These are phyloP conservation scores for Lycaena phlaeas DNA, from an alignment of 2,888 invertebrate species.

Conservation along the genomic window DNA sequence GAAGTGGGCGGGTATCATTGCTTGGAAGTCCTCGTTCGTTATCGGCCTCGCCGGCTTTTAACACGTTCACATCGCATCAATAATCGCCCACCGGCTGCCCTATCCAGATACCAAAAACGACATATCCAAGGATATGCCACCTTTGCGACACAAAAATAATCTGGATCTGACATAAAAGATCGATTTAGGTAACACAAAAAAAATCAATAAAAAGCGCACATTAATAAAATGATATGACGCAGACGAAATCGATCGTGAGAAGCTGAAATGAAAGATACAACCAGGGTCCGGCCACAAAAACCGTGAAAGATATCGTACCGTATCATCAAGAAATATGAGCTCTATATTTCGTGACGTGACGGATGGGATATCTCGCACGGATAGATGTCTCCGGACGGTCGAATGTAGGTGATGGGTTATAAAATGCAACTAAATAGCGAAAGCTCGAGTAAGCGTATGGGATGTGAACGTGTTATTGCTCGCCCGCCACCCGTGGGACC, in stretches of 20 bases:
- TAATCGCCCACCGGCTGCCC: slow-evolving; percentile 7
- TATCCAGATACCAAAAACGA: slow-evolving; percentile 5
- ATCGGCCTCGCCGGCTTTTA: slow-evolving; percentile 84
- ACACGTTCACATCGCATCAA: slow-evolving; percentile 67
- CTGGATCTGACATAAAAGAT: slow-evolving; percentile 7
- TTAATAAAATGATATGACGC: slow-evolving; percentile 4
- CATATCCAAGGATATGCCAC: slow-evolving; percentile 13
- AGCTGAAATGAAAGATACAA: slow-evolving; percentile 6
- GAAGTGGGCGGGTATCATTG: slow-evolving; percentile 95
- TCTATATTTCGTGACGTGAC: slow-evolving; percentile 56
- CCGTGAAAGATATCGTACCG: slow-evolving; percentile 31
- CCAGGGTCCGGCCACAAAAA: slow-evolving; percentile 4
- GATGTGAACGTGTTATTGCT: slow-evolving; percentile 66
- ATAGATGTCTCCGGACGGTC: slow-evolving; percentile 26
- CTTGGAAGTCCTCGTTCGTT: slow-evolving; percentile 95
- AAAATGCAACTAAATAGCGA: slow-evolving; percentile 13
- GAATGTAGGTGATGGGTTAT: slow-evolving; percentile 14
- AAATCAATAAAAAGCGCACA: slow-evolving; percentile 6
- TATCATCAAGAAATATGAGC: slow-evolving; percentile 61
- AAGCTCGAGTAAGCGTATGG: slow-evolving; percentile 30
- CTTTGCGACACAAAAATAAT: slow-evolving; percentile 5
- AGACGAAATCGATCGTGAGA: slow-evolving; percentile 3
- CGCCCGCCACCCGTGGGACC: slow-evolving; percentile 58
- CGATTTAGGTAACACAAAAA: not conserved
- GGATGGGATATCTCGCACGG: slow-evolving; percentile 31